Evolutionary conservation across 2,797 vertebrate species (phyloP).

Genomic region (Sebastes cheni): DNA sequence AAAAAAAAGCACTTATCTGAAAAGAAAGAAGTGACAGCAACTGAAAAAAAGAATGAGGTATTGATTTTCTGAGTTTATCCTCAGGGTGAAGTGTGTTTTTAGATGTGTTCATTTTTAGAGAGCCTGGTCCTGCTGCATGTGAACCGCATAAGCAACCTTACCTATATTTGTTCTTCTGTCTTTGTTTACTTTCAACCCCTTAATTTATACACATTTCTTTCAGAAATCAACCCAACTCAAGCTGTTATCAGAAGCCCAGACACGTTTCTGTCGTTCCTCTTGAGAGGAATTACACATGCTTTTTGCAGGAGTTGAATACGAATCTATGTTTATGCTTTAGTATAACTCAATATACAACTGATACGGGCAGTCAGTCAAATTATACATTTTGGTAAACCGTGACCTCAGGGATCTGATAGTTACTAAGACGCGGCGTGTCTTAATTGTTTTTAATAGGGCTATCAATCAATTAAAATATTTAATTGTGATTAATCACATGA

Average conservation of each 20-base stretch:
- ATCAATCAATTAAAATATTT: too few relatives aligned
- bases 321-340: background rate
- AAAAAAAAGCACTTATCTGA: background rate
- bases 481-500: too few relatives aligned
- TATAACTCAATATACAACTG: background rate
- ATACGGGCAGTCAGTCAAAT: background rate
- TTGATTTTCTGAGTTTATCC: slow-evolving; percentile 30
- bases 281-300: background rate
- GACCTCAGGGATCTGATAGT: background rate
- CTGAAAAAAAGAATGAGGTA: background rate
- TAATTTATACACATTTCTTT: background rate
- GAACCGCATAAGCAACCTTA: background rate
- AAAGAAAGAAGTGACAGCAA: background rate
- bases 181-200: background rate
- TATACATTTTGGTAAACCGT: background rate
- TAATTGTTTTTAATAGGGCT: background rate
- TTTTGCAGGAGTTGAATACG: background rate
- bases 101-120: background rate
- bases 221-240: background rate
- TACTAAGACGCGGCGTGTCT: background rate
- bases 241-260: background rate
- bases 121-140: slow-evolving; percentile 1
- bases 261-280: background rate
- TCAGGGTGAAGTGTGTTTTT: background rate
- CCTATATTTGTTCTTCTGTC: background rate